Percentiles rank a stretch among this genome's conserved stretches.
These are phyloP conservation scores for Dasyurus viverrinus DNA, from an alignment of 2,113 vertebrate genomes.

Conservation along the genomic window DNA sequence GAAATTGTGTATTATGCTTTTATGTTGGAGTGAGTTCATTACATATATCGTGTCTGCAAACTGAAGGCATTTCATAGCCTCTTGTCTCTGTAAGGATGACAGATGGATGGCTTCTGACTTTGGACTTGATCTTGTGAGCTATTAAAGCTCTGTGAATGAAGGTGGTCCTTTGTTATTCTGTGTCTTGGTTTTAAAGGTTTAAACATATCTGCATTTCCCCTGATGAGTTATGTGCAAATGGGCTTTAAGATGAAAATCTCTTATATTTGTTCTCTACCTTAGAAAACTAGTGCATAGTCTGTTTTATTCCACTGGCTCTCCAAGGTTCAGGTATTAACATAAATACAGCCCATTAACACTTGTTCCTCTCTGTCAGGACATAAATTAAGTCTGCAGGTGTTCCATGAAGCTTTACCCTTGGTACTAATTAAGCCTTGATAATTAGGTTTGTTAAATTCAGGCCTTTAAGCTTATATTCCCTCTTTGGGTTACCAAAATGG, in stretches of 20 bases:
- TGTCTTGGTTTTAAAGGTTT: slow-evolving; percentile 77
- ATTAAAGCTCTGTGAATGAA: background rate
- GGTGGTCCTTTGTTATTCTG: slow-evolving; percentile 44
- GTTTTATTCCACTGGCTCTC: slow-evolving; percentile 85
- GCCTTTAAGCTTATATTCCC: slow-evolving; percentile 95
- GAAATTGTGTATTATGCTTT: background rate
- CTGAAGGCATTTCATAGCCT: background rate
- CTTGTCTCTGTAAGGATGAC: background rate
- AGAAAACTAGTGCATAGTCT: slow-evolving; percentile 82
- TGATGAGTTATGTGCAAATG: slow-evolving; percentile 79
- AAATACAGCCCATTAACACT: slow-evolving; percentile 99
- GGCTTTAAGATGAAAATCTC: slow-evolving; percentile 84
- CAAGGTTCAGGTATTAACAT: slow-evolving; percentile 97
- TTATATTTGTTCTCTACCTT: slow-evolving; percentile 85
- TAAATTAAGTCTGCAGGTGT: slow-evolving; percentile 99
- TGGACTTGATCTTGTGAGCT: slow-evolving; percentile 50
- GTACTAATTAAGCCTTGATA: slow-evolving; percentile 99
- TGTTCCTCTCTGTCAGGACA: slow-evolving; percentile 99
- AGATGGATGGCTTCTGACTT: slow-evolving; percentile 14
- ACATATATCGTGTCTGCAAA: background rate
- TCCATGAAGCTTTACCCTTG: slow-evolving; percentile 99
- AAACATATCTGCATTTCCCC: slow-evolving; percentile 78
- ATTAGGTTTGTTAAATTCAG: slow-evolving; percentile 99
- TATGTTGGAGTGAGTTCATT: background rate
- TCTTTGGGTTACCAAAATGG: slow-evolving; percentile 87